Evolutionary conservation across 1,140 invertebrate genomes (phyloP), one percentile per base, ranked within the genome.

Genomic region (Drusus annulatus): DNA sequence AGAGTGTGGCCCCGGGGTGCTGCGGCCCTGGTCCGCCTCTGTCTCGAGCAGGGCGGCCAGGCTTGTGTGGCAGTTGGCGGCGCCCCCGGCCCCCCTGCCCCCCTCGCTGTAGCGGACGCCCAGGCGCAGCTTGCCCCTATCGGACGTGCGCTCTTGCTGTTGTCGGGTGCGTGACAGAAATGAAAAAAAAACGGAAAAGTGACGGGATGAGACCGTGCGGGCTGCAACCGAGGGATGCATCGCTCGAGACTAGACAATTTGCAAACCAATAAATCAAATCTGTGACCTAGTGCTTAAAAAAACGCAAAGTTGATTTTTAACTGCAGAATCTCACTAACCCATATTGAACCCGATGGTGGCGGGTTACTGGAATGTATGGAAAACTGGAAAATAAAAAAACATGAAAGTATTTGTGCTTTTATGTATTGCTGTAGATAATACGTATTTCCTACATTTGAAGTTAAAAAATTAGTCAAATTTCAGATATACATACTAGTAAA

Each of bases 1-100:
- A 15, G 79, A 56, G 36, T 85, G 84, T 62, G 86, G 87, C 84
- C 87, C 88, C 75, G 89, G 89, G 84, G 89, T 89, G 85, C 88
- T 89, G 85, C 88, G 87, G 79, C 88, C 89, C 84, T 86, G 85
- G 84, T 88, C 88, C 80, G 85, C 86, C 87, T 89, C 89, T 63
- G 85, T 84, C 75, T 88, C 87, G 82, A 90, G 86, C 81, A 89
- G 76, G 4, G 83, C 83, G 16, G 83, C 83, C 50, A 76, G 75
- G 62, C 83, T 84, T 6, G 77, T 82, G 75, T 84, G 79, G 56
- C 76, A 63, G 58, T 21, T 28, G 17, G 50, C 52, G 52, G 36
- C 25, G 65, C 21, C 74, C 45, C 51, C 62, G 60, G 31, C 50
- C 25, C 21, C 36, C 36, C 52, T 54, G 25, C 28, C 73, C 50